Percentiles rank a stretch among this genome's conserved stretches.
Conservation (phyloP, 2,888 invertebrate species). For the Drosophila demipolita region DNA sequence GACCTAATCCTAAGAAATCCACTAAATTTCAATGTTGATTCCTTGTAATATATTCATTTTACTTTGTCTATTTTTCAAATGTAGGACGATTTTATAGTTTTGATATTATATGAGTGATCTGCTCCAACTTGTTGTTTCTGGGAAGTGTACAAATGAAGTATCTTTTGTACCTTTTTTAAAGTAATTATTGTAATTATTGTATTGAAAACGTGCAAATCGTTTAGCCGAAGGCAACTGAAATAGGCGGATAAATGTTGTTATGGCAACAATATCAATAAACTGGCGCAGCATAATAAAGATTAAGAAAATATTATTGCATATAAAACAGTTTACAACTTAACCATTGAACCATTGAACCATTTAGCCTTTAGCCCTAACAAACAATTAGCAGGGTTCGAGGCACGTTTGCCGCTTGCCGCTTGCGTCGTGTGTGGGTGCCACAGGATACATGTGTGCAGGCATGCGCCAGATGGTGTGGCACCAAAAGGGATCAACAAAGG, state of each 20-base stretch:
- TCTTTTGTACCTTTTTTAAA: background rate
- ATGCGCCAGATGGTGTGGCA: constrained; percentile 57
- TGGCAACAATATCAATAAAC: constrained; percentile 4
- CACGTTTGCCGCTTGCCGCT: constrained; percentile 30
- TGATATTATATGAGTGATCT: background rate
- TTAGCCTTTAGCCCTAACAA: constrained; percentile 6
- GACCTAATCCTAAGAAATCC: background rate
- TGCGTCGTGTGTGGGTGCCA: constrained; percentile 68
- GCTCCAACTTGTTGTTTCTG: background rate
- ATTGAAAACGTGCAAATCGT: background rate
- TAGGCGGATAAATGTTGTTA: background rate
- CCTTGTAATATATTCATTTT: background rate
- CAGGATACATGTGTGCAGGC: constrained; percentile 47
- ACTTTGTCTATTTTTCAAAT: background rate
- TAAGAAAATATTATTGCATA: constrained; percentile 9
- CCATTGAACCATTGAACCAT: constrained; percentile 1
- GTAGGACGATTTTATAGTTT: too few species aligned
- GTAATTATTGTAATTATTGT: too few species aligned
- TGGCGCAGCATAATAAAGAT: constrained; percentile 8
- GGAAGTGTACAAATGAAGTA: background rate
- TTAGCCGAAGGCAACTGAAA: background rate
- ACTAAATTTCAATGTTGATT: background rate
- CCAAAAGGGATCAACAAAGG: constrained; percentile 57
- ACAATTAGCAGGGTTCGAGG: constrained; percentile 24
- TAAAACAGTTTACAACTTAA: background rate